These are phyloP conservation scores for Nomada fucata DNA, from an alignment of 2,888 invertebrate species.

Conservation along the genomic window DNA sequence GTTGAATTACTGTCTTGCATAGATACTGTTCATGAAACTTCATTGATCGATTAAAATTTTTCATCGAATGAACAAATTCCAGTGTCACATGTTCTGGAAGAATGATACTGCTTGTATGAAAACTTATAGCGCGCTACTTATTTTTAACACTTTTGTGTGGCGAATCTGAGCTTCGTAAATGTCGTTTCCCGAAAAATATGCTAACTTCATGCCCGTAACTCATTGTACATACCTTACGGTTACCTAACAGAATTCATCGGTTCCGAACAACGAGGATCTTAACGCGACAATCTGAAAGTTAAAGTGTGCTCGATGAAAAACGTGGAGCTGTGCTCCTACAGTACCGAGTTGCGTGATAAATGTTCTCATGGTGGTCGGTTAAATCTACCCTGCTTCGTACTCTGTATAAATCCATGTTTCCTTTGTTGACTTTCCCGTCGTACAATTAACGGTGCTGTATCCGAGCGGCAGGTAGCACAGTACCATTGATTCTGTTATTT, in stretches of 20 bases:
- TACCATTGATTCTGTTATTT: slow-evolving; percentile 62
- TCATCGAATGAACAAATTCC: background rate
- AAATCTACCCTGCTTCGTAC: slow-evolving; percentile 63
- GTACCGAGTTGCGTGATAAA: slow-evolving; percentile 12
- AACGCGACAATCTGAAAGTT: background rate
- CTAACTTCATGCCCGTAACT: background rate
- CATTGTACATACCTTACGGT: background rate
- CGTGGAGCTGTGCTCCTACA: too few species aligned
- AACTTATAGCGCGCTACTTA: slow-evolving; percentile 29
- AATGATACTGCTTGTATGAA: slow-evolving; percentile 31
- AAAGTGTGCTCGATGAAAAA: slow-evolving; percentile 3
- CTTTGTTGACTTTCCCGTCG: slow-evolving; percentile 22
- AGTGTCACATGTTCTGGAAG: slow-evolving; percentile 7
- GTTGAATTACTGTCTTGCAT: background rate
- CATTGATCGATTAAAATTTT: too few species aligned
- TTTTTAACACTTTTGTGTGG: slow-evolving; percentile 25
- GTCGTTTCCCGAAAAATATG: background rate
- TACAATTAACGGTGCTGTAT: slow-evolving; percentile 41
- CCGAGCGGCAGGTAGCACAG: background rate
- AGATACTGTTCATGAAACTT: too few species aligned
- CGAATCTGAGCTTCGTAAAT: background rate
- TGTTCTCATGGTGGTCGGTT: slow-evolving; percentile 75
- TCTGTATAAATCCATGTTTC: slow-evolving; percentile 69
- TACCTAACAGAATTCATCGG: background rate
- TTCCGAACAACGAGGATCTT: background rate